These are phyloP conservation scores for Macropus fuliginosus DNA, from an alignment of 2,797 vertebrate species.

Conservation along the genomic window DNA sequence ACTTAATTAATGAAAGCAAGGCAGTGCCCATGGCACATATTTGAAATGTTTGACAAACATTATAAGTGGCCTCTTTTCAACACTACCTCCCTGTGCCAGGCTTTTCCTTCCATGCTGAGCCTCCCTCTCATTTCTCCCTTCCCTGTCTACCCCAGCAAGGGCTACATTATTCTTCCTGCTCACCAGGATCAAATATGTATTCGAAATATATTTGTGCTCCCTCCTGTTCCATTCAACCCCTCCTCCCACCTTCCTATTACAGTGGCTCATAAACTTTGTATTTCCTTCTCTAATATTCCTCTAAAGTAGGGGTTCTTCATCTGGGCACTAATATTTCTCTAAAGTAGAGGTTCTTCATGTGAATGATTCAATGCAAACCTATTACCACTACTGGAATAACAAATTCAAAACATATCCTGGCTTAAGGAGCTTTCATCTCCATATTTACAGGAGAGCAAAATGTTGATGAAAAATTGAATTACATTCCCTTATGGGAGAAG, in stretches of 20 bases:
- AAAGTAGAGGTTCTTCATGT: not conserved
- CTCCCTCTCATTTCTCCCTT: not conserved
- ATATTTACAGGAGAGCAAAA: not conserved
- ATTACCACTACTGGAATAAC: conserved; percentile 44
- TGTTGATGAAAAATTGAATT: conserved; percentile 25
- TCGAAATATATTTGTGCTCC: not conserved
- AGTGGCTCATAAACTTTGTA: not conserved
- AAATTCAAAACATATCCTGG: conserved; percentile 65
- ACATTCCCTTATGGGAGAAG: conserved; percentile 55
- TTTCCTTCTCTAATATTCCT: not conserved
- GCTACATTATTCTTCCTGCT: not conserved
- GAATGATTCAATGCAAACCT: conserved; percentile 31
- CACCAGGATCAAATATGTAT: not conserved
- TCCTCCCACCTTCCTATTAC: not conserved
- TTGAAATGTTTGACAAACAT: not conserved
- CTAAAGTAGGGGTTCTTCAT: not conserved
- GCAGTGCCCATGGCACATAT: not conserved
- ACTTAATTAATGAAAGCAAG: not conserved
- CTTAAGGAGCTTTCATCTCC: conserved; percentile 56
- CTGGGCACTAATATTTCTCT: not conserved
- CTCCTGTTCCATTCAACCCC: not conserved
- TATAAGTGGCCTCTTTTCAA: not conserved
- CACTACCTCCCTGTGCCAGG: not conserved
- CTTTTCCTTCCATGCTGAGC: not conserved
- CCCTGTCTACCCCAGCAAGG: not conserved